Evolutionary conservation across 2,113 vertebrate genomes (phyloP), one percentile per base, ranked within the genome.

Genomic region (Pollachius pollachius): DNA sequence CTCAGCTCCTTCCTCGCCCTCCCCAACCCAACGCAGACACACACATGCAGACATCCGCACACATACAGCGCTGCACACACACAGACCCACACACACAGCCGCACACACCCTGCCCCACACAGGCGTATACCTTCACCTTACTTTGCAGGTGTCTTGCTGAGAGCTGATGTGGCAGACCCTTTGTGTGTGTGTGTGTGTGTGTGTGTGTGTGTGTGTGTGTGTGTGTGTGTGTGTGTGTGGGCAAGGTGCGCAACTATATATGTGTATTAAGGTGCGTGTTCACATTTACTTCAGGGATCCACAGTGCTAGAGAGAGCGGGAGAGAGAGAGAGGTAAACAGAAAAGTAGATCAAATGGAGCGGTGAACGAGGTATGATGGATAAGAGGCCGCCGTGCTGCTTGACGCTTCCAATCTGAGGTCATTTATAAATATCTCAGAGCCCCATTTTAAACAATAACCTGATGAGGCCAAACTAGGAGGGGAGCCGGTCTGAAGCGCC

Each of bases 391-490:
- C 81, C 81, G 78, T 87, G 87, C 85, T 89, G 84, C 83, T 74
- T 80, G 75, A 76, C 75, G 74, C 86, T 77, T 88, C 84, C 83
- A 85, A 85, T 92, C 90, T 90, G 89, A 92, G 91, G 89, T 89
- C 70, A 80, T 84, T 85, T 89, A 88, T 88, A 87, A 87, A 88
- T 91, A 90, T 89, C 41, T 89, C 87, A 86, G 67, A 80, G 87
- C 73, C 74, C 80, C 75, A 76, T 85, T 85, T 85, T 78, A 87
- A 87, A 86, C 85, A 86, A 84, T 81, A 85, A 82, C 86, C 71
- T 90, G 89, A 89, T 86, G 85, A 88, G 81, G 76, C 61, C 67
- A 85, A 75, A 74, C 85, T 81, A 85, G 71, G 75, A 75, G 7
- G 41, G 7, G 54, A 81, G 86, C 85, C 90, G 90, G 90, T 90